A percentile compares a stretch with the other conserved stretches of the same genome.
These are phyloP conservation scores for Pollimyrus isidori DNA, from an alignment of 2,113 vertebrate genomes.

Conservation along the genomic window DNA sequence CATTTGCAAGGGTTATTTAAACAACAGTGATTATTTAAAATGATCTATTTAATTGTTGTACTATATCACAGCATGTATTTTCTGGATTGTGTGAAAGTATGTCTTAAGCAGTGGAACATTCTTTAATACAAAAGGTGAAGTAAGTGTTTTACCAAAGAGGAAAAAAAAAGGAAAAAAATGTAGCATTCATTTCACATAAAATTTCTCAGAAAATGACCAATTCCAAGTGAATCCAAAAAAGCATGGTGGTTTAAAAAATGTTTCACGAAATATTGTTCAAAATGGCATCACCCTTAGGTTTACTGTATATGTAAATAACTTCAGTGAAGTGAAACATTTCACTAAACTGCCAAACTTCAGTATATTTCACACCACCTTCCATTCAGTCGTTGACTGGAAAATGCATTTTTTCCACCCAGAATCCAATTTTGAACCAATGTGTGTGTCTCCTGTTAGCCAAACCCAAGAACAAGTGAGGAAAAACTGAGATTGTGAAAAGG, in stretches of 20 bases:
- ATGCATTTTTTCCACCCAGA: background rate
- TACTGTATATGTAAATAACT: background rate
- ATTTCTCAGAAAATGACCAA: background rate
- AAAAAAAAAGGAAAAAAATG: background rate
- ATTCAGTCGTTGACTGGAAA: background rate
- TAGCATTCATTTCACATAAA: background rate
- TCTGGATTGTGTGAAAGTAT: background rate
- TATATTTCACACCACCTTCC: background rate
- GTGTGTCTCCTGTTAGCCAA: background rate
- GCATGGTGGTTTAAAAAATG: background rate
- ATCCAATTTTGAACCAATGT: background rate
- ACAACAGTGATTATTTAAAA: background rate
- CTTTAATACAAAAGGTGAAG: background rate
- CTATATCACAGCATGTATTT: background rate
- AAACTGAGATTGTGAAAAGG: background rate
- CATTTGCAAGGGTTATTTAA: background rate
- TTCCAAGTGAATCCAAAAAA: background rate
- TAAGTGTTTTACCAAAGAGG: background rate
- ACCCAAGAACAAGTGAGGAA: background rate
- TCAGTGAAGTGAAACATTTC: background rate
- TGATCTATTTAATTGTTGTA: background rate
- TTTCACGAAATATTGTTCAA: background rate
- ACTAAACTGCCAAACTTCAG: background rate
- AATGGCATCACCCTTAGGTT: background rate
- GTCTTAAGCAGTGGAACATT: background rate